These are phyloP conservation scores for Acipenser ruthenus DNA, from an alignment of 2,797 vertebrate species.

Conservation along the genomic window DNA sequence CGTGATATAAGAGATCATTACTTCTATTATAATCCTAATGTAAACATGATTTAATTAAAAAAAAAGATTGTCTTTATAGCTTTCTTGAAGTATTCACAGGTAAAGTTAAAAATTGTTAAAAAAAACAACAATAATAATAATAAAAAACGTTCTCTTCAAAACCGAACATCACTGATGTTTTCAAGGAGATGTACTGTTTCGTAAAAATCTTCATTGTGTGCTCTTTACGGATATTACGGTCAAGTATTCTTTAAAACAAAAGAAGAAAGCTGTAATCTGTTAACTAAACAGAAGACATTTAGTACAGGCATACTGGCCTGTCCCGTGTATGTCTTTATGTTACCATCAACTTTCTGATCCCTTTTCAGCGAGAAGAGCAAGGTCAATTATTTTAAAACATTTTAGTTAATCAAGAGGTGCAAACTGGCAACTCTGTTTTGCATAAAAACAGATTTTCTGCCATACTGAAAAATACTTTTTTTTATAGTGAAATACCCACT, in stretches of 20 bases:
- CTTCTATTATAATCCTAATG: constrained; percentile 50
- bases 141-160: constrained; percentile 17
- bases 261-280: background rate
- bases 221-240: constrained; percentile 38
- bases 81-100: constrained; percentile 64
- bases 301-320: background rate
- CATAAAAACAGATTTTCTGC: background rate
- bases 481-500: background rate
- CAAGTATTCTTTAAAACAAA: constrained; percentile 17
- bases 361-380: constrained; percentile 6
- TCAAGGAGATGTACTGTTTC: constrained; percentile 59
- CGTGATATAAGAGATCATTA: constrained; percentile 4
- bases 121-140: background rate
- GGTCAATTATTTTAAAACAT: background rate
- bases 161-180: constrained; percentile 41
- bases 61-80: constrained; percentile 73
- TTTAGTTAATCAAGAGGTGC: background rate
- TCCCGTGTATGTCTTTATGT: background rate
- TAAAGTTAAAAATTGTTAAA: constrained; percentile 69
- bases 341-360: constrained; percentile 11
- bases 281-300: background rate
- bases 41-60: constrained; percentile 64
- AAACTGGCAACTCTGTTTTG: too few species aligned
- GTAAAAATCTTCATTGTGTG: constrained; percentile 51
- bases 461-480: background rate